Conservation (phyloP, 1,140 invertebrate genomes). For the Sminthurides bifidus region DNA sequence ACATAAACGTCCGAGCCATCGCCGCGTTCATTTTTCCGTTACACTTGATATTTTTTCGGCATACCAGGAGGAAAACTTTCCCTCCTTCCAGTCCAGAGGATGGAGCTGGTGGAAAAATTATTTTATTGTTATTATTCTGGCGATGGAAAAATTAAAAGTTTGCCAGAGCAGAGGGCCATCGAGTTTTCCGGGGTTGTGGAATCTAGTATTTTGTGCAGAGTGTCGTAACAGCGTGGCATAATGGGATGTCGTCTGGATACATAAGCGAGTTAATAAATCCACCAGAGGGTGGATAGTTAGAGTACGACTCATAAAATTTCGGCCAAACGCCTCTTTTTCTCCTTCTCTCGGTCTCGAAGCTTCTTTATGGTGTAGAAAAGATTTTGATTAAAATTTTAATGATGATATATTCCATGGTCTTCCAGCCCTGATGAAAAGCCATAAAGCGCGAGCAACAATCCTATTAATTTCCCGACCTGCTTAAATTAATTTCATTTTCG, state of each 20-base stretch:
- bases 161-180: neutral
- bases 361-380: slow-evolving; percentile 8
- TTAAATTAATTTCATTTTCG: slow-evolving; percentile 15
- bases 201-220: neutral
- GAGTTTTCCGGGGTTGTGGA: neutral
- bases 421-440: slow-evolving; percentile 8
- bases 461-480: slow-evolving; percentile 17
- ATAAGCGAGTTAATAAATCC: slow-evolving; percentile 17
- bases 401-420: slow-evolving; percentile 26
- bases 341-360: neutral
- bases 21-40: too few species aligned
- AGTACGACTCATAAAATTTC: slow-evolving; percentile 20
- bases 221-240: neutral
- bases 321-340: slow-evolving; percentile 1
- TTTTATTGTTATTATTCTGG: slow-evolving; percentile 22
- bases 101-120: slow-evolving; percentile 17
- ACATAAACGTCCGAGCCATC: too few species aligned
- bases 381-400: slow-evolving; percentile 31
- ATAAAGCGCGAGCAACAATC: slow-evolving; percentile 10
- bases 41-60: neutral
- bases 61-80: neutral
- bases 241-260: slow-evolving; percentile 2
- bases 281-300: slow-evolving; percentile 10
- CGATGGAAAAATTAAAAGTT: slow-evolving; percentile 24
- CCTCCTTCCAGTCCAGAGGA: neutral